Evolutionary conservation across 2,888 invertebrate genomes (phyloP), one percentile per base, ranked within the genome.

Genomic region (Ormyrus labotus): DNA sequence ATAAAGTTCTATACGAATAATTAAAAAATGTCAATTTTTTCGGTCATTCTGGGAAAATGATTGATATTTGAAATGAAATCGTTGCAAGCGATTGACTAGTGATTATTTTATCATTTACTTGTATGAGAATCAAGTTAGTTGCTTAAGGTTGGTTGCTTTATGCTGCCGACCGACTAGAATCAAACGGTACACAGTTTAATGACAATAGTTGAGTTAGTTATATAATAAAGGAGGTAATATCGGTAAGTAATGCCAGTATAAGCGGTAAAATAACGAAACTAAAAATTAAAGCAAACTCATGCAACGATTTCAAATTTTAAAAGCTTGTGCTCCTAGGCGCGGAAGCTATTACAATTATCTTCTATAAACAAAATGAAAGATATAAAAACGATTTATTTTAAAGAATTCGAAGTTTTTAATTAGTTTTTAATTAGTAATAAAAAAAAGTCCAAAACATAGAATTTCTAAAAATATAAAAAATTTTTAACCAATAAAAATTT

Each of bases 121-220:
- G 74, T 65, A 65, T 19, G 55, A 77, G 58, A 80, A 73, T 72
- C 10, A 47, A 72, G 63, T 72, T 80, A 64, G 19, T 57, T 69
- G 53, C n/a, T 68, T 58, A 55, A 69, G 75, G 69, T 58, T 77
- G 73, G 73, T 73, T 78, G 70, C 67, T 70, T 77, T 77, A 51
- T 72, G 75, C 64, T 76, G 72, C 78, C 68, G 68, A 81, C 75
- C 75, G 81, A 81, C 81, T 81, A 81, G 81, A 81, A 79, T 81
- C 11, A 75, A 78, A 79, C 58, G 45, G 70, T 78, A 72, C 50
- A 60, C 53, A 53, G 64, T 68, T 63, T 69, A 81, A 60, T 45
- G 63, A 53, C 45, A 78, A 61, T 19, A 73, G 61, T 60, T 61
- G 57, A 45, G 51, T 53, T 47, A 61, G 65, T 34, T 34, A 34